Conservation (phyloP, 2,888 invertebrate species). For the Fissipunctia ypsillon region DNA sequence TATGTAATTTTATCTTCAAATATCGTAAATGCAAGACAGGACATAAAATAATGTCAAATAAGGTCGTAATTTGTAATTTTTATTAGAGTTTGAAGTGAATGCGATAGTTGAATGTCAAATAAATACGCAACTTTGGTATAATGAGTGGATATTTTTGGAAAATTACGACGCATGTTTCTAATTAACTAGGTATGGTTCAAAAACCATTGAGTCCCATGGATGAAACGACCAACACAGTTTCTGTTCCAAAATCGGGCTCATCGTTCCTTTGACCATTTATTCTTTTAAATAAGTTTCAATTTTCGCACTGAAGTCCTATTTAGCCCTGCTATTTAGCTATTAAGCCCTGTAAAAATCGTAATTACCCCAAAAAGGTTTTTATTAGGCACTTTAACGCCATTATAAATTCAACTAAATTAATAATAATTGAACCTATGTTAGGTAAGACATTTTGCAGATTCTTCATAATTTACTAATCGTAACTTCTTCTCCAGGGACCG, state of each 20-base stretch:
- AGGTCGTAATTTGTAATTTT: constrained; percentile 3
- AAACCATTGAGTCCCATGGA: background rate
- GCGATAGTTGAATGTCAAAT: constrained; percentile 1
- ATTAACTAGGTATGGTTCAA: background rate
- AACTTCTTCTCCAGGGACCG: constrained; percentile 79
- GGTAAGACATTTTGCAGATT: background rate
- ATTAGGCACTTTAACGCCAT: background rate
- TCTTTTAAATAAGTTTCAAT: background rate
- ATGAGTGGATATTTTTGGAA: background rate
- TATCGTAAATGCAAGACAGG: constrained; percentile 2
- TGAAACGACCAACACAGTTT: background rate
- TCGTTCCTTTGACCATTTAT: background rate
- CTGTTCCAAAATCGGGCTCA: background rate
- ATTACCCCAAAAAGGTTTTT: background rate
- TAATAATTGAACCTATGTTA: background rate
- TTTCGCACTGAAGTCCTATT: background rate
- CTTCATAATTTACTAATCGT: background rate
- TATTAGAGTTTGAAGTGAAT: constrained; percentile 10
- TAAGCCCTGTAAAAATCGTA: background rate
- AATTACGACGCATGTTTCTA: background rate
- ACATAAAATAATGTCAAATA: constrained; percentile 4
- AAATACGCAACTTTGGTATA: constrained; percentile 2
- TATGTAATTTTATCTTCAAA: background rate
- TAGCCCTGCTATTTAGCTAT: no score
- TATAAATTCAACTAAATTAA: background rate